Conservation (phyloP, 2,888 invertebrate species). For the Entomobrya multifasciata region DNA sequence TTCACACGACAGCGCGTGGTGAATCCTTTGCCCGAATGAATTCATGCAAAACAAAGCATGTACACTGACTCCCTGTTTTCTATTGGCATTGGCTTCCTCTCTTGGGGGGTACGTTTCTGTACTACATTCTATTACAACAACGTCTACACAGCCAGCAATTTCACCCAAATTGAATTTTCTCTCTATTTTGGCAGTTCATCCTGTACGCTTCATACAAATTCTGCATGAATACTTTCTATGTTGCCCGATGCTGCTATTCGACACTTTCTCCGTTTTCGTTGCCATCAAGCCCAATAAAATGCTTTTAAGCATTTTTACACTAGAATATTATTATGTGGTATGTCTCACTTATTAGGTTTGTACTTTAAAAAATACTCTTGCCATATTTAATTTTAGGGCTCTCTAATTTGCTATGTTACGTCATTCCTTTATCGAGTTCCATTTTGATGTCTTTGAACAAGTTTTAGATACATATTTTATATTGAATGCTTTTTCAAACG, state of each 20-base stretch:
- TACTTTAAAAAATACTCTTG: conserved; percentile 20
- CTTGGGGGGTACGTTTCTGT: no score
- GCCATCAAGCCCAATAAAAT: neutral
- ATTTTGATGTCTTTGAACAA: no score
- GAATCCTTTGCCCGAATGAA: conserved; percentile 37
- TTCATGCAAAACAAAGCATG: no score
- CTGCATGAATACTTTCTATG: neutral
- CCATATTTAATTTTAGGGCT: no score
- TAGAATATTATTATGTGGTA: conserved; percentile 14
- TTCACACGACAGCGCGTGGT: conserved; percentile 33
- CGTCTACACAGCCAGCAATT: neutral
- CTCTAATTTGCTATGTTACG: no score
- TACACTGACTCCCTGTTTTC: no score
- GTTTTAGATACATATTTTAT: no score
- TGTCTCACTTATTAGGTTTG: conserved; percentile 10
- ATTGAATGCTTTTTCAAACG: no score
- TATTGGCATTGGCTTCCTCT: no score
- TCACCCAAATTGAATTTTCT: conserved; percentile 40
- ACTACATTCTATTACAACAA: no score
- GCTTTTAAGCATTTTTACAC: conserved; percentile 12
- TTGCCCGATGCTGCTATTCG: neutral
- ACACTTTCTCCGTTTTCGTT: neutral
- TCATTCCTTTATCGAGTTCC: no score
- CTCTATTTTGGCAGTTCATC: neutral
- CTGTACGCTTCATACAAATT: neutral